phyloP scores from a whole-genome alignment of 2,888 invertebrate genomes.

The Panopea generosa region DNA sequence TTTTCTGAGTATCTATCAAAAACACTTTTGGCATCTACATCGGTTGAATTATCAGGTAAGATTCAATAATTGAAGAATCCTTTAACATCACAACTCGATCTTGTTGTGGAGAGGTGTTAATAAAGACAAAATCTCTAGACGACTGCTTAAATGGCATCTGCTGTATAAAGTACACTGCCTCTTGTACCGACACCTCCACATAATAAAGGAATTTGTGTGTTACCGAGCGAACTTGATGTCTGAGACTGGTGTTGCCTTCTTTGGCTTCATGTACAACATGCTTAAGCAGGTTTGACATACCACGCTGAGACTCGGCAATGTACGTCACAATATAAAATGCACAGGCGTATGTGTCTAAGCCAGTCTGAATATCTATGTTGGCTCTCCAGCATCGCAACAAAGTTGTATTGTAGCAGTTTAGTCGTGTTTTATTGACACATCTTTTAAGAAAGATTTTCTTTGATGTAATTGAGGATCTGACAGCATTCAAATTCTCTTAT shows the following conservation, averaged over 20 bases:
- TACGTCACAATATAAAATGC: conserved; percentile 59
- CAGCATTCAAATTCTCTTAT: conserved; percentile 42
- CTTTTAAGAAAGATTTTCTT: conserved; percentile 57
- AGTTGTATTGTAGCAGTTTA: conserved; percentile 58
- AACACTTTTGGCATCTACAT: conserved; percentile 7
- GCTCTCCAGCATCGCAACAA: conserved; percentile 52
- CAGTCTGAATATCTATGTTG: conserved; percentile 62
- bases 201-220: conserved; percentile 61
- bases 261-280: conserved; percentile 48
- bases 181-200: conserved; percentile 71
- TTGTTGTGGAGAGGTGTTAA: conserved; percentile 33
- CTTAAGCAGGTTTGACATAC: conserved; percentile 53
- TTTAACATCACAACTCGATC: conserved; percentile 64
- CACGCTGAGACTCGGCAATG: conserved; percentile 55
- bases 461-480: conserved; percentile 28
- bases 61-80: conserved; percentile 28
- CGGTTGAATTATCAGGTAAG: conserved; percentile 42
- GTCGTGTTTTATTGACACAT: conserved; percentile 27
- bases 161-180: conserved; percentile 66
- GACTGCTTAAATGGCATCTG: conserved; percentile 62
- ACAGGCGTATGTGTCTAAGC: conserved; percentile 60
- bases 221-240: conserved; percentile 23
- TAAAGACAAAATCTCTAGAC: conserved; percentile 41
- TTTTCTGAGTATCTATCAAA: conserved; percentile 17
- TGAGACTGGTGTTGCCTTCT: conserved; percentile 30